phyloP scores from a whole-genome alignment of 2,888 invertebrate genomes.

The Venusia cambrica region DNA sequence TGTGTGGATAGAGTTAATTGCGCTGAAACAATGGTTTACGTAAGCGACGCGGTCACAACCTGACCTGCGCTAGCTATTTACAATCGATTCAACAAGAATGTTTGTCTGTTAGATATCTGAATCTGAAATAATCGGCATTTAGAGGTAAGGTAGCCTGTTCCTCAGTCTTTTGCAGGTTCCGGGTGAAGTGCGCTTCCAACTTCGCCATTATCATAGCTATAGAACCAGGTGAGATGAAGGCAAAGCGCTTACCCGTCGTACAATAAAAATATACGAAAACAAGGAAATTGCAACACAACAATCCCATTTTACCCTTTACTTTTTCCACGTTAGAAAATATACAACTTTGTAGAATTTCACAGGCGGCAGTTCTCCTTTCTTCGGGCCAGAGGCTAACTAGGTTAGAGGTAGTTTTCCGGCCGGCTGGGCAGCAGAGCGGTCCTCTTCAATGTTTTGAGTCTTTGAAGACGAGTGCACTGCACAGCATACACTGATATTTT shows the following conservation, averaged over 20 bases:
- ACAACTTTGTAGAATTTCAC: conserved; percentile 1
- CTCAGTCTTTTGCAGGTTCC: too few relatives aligned
- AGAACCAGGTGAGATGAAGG: too few relatives aligned
- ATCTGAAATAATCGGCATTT: neutral
- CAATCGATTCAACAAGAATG: conserved; percentile 11
- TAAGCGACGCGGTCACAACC: conserved; percentile 36
- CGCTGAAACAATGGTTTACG: conserved; percentile 46
- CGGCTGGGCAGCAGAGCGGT: conserved; percentile 20
- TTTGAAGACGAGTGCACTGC: conserved; percentile 12
- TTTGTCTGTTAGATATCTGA: conserved; percentile 10
- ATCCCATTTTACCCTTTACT: too few relatives aligned
- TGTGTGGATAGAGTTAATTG: conserved; percentile 41
- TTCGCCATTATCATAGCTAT: too few relatives aligned
- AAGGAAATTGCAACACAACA: too few relatives aligned
- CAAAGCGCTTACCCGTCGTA: too few relatives aligned
- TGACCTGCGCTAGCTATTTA: conserved; percentile 34
- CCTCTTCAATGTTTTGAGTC: conserved; percentile 18
- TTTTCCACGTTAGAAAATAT: too few relatives aligned
- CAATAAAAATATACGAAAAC: too few relatives aligned
- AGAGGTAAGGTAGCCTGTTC: too few relatives aligned
- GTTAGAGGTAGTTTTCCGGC: conserved; percentile 25
- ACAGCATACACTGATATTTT: too few relatives aligned
- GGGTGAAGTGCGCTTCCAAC: too few relatives aligned
- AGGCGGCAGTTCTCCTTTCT: conserved; percentile 18
- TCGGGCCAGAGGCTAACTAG: conserved; percentile 26